These are phyloP conservation scores for Nerophis lumbriciformis DNA, from an alignment of 2,113 vertebrate genomes.

Conservation along the genomic window DNA sequence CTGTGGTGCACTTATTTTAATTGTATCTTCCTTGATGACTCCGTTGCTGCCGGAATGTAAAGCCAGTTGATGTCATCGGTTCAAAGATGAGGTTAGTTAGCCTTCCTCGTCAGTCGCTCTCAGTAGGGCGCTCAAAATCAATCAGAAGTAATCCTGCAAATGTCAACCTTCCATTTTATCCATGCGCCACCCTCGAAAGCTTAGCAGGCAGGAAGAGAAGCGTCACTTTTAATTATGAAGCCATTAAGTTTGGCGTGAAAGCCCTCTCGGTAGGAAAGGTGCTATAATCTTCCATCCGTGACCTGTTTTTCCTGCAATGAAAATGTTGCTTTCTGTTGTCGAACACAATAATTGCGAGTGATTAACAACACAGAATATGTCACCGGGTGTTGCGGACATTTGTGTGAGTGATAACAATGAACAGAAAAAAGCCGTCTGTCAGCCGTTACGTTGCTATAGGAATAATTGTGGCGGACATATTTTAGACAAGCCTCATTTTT, in stretches of 20 bases:
- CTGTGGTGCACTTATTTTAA: conserved; percentile 22
- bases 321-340: conserved; percentile 45
- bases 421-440: conserved; percentile 46
- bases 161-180: conserved; percentile 58
- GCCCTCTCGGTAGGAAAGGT: conserved; percentile 49
- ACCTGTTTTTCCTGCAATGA: conserved; percentile 44
- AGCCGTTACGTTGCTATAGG: conserved; percentile 28
- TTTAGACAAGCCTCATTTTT: no score
- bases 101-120: conserved; percentile 36
- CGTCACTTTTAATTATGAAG: conserved; percentile 64
- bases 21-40: conserved; percentile 28
- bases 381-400: conserved; percentile 28
- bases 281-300: conserved; percentile 41
- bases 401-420: conserved; percentile 42
- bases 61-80: conserved; percentile 35
- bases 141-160: conserved; percentile 64
- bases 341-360: conserved; percentile 26
- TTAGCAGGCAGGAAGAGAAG: conserved; percentile 49
- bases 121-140: conserved; percentile 59
- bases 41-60: conserved; percentile 32
- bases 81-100: conserved; percentile 54
- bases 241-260: conserved; percentile 55
- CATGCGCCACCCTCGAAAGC: conserved; percentile 41
- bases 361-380: conserved; percentile 43
- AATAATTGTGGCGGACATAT: conserved; percentile 19